A percentile compares a stretch with the other conserved stretches of the same genome.
phyloP scores from a whole-genome alignment of 2,113 vertebrate genomes.

The Calonectris borealis region DNA sequence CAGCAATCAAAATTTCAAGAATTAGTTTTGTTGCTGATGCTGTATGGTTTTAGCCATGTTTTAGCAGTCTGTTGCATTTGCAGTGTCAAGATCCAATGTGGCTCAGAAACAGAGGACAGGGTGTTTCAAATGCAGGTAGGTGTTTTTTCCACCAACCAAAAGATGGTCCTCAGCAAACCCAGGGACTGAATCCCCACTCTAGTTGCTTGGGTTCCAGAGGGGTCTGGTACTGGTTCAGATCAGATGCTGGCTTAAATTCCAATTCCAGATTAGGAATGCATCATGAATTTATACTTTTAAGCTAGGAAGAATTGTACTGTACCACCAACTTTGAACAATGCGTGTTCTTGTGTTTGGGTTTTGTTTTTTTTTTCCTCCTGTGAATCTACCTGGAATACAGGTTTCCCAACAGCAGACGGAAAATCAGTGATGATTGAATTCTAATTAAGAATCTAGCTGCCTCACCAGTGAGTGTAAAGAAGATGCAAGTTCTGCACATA shows the following conservation, averaged over 20 bases:
- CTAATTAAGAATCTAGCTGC: neutral
- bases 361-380: neutral
- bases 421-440: neutral
- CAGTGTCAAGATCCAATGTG: neutral
- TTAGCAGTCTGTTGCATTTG: neutral
- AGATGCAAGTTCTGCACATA: neutral
- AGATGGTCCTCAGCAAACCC: neutral
- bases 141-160: neutral
- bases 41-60: neutral
- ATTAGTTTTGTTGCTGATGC: neutral
- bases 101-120: neutral
- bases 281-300: neutral
- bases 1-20: neutral
- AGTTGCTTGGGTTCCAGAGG: neutral
- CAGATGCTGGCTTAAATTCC: neutral
- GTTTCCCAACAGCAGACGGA: neutral
- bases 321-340: neutral
- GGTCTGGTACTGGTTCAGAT: neutral
- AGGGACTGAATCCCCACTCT: neutral
- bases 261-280: neutral
- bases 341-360: neutral
- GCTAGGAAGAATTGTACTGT: neutral
- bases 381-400: neutral
- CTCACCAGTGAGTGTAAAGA: neutral
- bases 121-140: neutral